phyloP scores from a whole-genome alignment of 2,888 invertebrate species.

The Epistrophe grossulariae region DNA sequence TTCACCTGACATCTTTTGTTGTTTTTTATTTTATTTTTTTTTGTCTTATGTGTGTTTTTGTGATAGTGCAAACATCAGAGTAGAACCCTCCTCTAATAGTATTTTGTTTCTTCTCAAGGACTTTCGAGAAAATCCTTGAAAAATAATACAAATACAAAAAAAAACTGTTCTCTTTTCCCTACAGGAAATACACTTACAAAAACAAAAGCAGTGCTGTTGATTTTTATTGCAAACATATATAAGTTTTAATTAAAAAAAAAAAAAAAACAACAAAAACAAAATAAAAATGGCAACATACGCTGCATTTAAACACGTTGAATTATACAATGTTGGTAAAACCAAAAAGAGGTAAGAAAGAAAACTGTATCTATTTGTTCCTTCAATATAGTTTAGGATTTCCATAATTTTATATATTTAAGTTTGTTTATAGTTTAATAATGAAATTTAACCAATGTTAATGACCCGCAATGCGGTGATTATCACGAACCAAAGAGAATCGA shows the following conservation, averaged over 20 bases:
- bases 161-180: slow-evolving; percentile 37
- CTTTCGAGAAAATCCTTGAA: slow-evolving; percentile 36
- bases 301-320: slow-evolving; percentile 96
- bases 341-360: slow-evolving; percentile 92
- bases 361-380: not conserved
- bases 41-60: slow-evolving; percentile 13
- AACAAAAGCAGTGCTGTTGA: slow-evolving; percentile 51
- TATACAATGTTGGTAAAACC: slow-evolving; percentile 96
- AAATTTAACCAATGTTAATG: slow-evolving; percentile 56
- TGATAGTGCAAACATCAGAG: slow-evolving; percentile 17
- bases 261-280: not conserved
- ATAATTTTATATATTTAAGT: slow-evolving; percentile 7
- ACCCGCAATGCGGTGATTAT: slow-evolving; percentile 58
- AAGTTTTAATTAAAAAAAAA: slow-evolving; percentile 40
- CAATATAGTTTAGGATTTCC: slow-evolving; percentile 7
- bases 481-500: not conserved
- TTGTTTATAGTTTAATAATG: slow-evolving; percentile 1
- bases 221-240: slow-evolving; percentile 39
- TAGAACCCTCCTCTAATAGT: slow-evolving; percentile 16
- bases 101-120: slow-evolving; percentile 34
- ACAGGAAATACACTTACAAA: slow-evolving; percentile 59
- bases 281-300: slow-evolving; percentile 93
- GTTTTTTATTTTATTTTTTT: slow-evolving; percentile 29
- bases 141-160: slow-evolving; percentile 22
- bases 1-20: slow-evolving; percentile 38